A percentile compares a stretch with the other conserved stretches of the same genome.
phyloP scores from a whole-genome alignment of 2,797 vertebrate genomes.

The Pantherophis vulpinus region DNA sequence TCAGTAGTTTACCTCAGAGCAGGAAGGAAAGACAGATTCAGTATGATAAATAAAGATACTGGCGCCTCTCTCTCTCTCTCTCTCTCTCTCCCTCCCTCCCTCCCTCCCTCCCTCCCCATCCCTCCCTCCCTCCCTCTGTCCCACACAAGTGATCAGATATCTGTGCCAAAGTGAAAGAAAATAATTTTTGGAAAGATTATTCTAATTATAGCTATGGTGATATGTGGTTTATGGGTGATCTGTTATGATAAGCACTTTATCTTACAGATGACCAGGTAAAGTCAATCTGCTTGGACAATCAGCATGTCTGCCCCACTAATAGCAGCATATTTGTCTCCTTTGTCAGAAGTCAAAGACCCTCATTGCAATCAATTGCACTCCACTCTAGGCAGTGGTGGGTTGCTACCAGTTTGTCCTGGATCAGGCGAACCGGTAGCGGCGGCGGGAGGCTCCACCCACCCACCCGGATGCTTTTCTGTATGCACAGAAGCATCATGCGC shows the following conservation, averaged over 20 bases:
- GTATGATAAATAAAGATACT: not conserved
- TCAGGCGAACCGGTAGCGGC: too few relatives aligned
- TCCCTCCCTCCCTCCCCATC: too few relatives aligned
- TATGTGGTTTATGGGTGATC: not conserved
- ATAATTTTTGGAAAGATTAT: not conserved
- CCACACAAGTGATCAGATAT: not conserved
- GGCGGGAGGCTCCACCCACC: too few relatives aligned
- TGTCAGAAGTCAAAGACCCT: not conserved
- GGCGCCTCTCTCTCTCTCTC: not conserved
- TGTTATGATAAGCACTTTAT: not conserved
- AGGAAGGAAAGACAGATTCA: slow-evolving; percentile 12
- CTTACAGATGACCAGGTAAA: not conserved
- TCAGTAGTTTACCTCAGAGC: slow-evolving; percentile 38
- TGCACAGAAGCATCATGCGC: too few relatives aligned
- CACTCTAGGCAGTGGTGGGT: not conserved
- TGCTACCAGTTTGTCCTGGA: too few relatives aligned
- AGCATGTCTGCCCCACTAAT: not conserved
- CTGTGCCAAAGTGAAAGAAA: not conserved
- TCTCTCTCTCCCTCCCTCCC: not conserved
- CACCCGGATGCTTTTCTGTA: too few relatives aligned
- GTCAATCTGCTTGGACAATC: not conserved
- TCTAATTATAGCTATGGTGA: not conserved
- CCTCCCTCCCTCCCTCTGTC: not conserved
- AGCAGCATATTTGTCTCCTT: not conserved
- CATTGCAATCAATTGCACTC: not conserved